A percentile compares a stretch with the other conserved stretches of the same genome.
These are phyloP conservation scores for Lasiurus borealis DNA, from an alignment of 2,113 vertebrate species.

Conservation along the genomic window DNA sequence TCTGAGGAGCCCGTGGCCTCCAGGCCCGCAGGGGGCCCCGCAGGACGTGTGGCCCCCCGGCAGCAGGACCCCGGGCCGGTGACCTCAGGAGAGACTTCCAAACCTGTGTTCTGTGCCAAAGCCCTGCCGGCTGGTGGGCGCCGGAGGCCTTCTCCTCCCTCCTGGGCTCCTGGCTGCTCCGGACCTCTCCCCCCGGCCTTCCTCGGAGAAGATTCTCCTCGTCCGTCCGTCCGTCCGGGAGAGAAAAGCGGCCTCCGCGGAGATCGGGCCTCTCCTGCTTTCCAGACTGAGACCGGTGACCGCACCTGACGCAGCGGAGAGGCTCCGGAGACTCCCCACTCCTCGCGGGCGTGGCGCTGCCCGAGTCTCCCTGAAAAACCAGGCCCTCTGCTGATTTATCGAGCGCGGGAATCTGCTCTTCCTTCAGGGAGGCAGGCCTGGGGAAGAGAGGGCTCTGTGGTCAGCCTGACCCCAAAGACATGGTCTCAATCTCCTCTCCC, in stretches of 20 bases:
- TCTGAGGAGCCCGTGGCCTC: slow-evolving; percentile 77
- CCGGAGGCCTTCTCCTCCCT: not conserved
- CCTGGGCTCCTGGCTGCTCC: not conserved
- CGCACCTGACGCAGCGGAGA: not conserved
- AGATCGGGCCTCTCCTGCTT: not conserved
- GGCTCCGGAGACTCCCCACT: not conserved
- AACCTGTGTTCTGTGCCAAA: not conserved
- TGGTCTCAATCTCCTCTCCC: not conserved
- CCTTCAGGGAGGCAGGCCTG: not conserved
- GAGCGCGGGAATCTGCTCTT: not conserved
- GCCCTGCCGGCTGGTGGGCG: not conserved
- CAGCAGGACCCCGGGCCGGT: not conserved
- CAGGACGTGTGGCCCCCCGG: not conserved
- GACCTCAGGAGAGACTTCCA: slow-evolving; percentile 30
- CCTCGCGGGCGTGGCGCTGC: not conserved
- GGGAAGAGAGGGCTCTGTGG: not conserved
- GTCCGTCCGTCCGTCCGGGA: not conserved
- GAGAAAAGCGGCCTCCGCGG: not conserved
- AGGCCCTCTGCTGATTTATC: not conserved
- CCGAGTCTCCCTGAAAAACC: not conserved
- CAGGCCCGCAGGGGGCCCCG: not conserved
- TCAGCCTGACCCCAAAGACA: not conserved
- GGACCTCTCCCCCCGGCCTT: not conserved
- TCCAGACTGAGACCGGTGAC: not conserved
- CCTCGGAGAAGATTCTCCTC: not conserved